Evolutionary conservation across 1,140 invertebrate species (phyloP), one percentile per base, ranked within the genome.

Genomic region (Drosophila tristis): DNA sequence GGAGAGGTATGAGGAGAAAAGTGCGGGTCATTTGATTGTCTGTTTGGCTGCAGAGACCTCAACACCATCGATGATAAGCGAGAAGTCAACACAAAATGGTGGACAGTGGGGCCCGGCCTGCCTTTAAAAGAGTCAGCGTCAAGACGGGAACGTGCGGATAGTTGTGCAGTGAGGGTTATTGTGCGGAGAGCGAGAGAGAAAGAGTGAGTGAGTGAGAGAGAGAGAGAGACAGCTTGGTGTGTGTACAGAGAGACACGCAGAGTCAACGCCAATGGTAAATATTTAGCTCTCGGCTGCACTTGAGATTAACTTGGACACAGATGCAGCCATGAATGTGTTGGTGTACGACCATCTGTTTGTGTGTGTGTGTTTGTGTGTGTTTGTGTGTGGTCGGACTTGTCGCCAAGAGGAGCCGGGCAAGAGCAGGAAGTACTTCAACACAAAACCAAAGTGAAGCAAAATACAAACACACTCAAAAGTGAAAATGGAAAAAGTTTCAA

Each of bases 401-500:
- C 57, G 48, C 45, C 29, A n/a, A 59, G 8, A 49, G 26, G 31
- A 25, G 35, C 13, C 8, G 20, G 35, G 54, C 13, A 20, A 25
- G 9, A 2, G 35, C 35, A 39, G 35, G 35, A 39, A 39, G 35
- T 39, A 13, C 39, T 26, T 31, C 16, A 48, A 58, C 45, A 66
- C 72, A 76, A 76, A 75, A 61, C 73, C 64, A 67, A 51, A 77
- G 63, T 67, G 65, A 74, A 78, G 75, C 78, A 76, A 73, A 86
- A 89, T 74, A 87, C 82, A 89, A 87, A 87, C 82, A 87, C 82
- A 82, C 84, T 87, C 84, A 89, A 87, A 89, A 87, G 82, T 87
- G 82, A 89, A 87, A 87, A 87, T 87, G 82, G 82, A 87, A 87
- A 86, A 87, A 87, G 82, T 87, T 87, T 89, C 84, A 87, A 89